Conservation (phyloP, 2,113 vertebrate genomes). For the Potamarius usumacintae region DNA sequence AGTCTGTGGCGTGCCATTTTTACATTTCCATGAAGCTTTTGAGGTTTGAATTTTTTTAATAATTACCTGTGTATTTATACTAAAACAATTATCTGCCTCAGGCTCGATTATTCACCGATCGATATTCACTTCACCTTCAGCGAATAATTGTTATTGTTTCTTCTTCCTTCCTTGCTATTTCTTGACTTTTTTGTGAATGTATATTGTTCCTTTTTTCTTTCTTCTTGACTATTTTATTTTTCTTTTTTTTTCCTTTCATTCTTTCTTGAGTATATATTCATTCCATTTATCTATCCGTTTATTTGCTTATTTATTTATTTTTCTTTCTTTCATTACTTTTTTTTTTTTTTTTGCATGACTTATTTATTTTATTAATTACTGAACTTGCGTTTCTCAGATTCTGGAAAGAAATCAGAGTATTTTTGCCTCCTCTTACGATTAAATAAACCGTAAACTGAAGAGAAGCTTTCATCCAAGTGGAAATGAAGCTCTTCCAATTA, state of each 20-base stretch:
- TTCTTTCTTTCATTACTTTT: not conserved
- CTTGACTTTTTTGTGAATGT: not conserved
- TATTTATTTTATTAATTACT: not conserved
- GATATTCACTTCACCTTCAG: too few relatives aligned
- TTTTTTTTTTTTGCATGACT: too few relatives aligned
- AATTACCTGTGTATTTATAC: too few relatives aligned
- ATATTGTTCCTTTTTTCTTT: not conserved
- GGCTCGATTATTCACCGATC: too few relatives aligned
- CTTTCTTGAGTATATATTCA: too few relatives aligned
- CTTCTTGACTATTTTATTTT: not conserved
- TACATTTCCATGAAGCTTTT: too few relatives aligned
- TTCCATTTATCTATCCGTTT: too few relatives aligned
- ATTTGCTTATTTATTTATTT: not conserved
- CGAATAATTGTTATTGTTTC: not conserved
- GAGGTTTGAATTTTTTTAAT: too few relatives aligned
- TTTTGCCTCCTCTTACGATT: too few relatives aligned
- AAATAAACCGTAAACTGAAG: not conserved
- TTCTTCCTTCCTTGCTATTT: not conserved
- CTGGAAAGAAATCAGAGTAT: not conserved
- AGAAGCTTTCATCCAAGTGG: not conserved
- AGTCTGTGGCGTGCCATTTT: too few relatives aligned
- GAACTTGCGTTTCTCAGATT: not conserved
- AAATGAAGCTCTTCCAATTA: not conserved
- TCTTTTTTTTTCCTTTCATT: not conserved
- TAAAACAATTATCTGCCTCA: too few relatives aligned